These are phyloP conservation scores for Julus scandinavius DNA, from an alignment of 2,888 invertebrate genomes.

Conservation along the genomic window DNA sequence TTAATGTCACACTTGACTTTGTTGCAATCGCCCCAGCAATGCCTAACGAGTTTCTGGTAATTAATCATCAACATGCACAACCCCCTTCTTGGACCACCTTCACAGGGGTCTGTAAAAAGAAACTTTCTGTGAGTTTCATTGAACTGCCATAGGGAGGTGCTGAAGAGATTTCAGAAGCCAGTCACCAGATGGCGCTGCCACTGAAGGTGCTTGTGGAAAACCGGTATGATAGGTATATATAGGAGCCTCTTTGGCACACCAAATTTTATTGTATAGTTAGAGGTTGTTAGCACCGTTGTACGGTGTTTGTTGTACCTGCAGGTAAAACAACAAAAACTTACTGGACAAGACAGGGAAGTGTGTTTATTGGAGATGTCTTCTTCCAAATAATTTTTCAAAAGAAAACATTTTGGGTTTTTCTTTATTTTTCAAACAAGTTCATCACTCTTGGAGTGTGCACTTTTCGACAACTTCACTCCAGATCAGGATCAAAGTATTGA, in stretches of 20 bases:
- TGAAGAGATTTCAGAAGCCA: not conserved
- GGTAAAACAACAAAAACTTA: too few relatives aligned
- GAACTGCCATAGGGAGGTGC: not conserved
- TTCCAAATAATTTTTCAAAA: not conserved
- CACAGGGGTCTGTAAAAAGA: not conserved
- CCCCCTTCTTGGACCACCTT: not conserved
- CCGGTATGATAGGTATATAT: not conserved
- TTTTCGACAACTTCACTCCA: too few relatives aligned
- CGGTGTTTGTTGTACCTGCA: conserved; percentile 9
- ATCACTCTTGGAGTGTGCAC: not conserved
- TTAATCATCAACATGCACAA: conserved; percentile 2
- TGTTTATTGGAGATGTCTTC: not conserved
- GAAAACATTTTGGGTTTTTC: too few relatives aligned
- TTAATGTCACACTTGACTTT: not conserved
- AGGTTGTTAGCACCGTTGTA: not conserved
- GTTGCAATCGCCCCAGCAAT: not conserved
- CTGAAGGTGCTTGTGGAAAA: not conserved
- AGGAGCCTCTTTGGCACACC: not conserved
- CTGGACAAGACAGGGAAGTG: conserved; percentile 1
- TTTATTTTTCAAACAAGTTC: not conserved
- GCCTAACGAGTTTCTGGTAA: not conserved
- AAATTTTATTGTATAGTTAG: conserved; percentile 6
- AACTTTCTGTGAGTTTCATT: not conserved
- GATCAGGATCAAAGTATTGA: not conserved
- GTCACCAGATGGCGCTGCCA: not conserved